Base-by-base conservation (phyloP, 2,113 vertebrate species). In the Anolis carolinensis region DNA sequence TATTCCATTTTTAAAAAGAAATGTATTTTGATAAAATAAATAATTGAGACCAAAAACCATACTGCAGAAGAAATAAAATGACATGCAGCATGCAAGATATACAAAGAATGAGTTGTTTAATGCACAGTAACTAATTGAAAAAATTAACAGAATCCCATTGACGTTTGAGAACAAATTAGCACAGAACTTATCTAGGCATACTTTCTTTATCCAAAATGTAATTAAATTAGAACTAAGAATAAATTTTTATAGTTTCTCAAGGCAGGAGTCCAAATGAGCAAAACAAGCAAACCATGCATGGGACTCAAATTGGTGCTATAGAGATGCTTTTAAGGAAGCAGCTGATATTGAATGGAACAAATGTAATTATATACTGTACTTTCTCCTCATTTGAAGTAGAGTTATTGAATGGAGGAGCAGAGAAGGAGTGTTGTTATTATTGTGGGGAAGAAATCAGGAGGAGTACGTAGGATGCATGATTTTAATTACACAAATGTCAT, bases 141-240 rank as follows among this genome's bases (percentile, higher is more conserved):
- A 88, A 90, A 85, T 65, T 30, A 89, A 71, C 32, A 62, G 63
- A 90, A 32, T 79, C 0, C 21, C 87, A 34, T 50, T 90, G 44
- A 78, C 55, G 52, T 36, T 25, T 18, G 83, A 23, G 55, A 86
- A 75, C 63, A 62, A 55, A 91, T 90, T 83, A 82, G 10, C 21
- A 36, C 82, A 68, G 83, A 84, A 83, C 7, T 27, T 50, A 75
- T 91, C 86, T 25, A 91, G 55, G 73, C 11, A 81, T 4, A 68
- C 73, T 10, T 89, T 90, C 25, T 90, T 92, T 86, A 73, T 71
- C 9, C 55, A 87, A 89, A 70, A 0, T 79, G 52, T 90, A 91
- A 88, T 88, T 87, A 88, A 91, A 89, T 87, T 89, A 79, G 59
- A 88, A 83, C 27, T 83, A 84, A 85, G 88, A 18, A 68, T 71